Evolutionary conservation across 2,797 vertebrate genomes (phyloP).

Genomic region (Catamblyrhynchus diadema): DNA sequence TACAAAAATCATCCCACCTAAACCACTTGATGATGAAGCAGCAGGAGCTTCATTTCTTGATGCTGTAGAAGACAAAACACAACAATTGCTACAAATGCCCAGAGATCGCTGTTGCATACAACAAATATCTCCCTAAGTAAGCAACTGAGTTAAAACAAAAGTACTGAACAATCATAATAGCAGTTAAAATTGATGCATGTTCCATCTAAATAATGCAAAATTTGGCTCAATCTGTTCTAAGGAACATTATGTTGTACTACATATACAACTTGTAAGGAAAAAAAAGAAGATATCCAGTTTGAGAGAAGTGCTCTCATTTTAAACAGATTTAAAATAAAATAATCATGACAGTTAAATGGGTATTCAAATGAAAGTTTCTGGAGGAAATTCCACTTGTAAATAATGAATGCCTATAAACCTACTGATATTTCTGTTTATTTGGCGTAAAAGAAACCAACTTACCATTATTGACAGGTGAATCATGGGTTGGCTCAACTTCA

Average conservation of each 20-base stretch:
- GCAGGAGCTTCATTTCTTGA: not conserved
- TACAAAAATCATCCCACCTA: not conserved
- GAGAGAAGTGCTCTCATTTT: not conserved
- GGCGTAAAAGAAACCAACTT: not conserved
- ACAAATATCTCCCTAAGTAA: not conserved
- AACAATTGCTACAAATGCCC: not conserved
- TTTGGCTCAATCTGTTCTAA: not conserved
- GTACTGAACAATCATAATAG: not conserved
- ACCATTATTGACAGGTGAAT: not conserved
- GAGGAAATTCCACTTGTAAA: not conserved
- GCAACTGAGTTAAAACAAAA: not conserved
- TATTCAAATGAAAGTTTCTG: not conserved
- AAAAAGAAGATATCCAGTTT: not conserved
- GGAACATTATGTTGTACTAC: not conserved
- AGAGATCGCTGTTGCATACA: not conserved
- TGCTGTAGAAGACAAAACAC: slow-evolving; percentile 19
- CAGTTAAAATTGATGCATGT: not conserved
- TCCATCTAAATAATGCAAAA: not conserved
- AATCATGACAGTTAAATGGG: not conserved
- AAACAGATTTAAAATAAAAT: not conserved
- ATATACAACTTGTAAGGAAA: not conserved
- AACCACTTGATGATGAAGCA: not conserved
- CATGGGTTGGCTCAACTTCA: slow-evolving; percentile 20
- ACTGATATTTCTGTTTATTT: not conserved
- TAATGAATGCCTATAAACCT: not conserved